These are phyloP conservation scores for Perithous albicinctus DNA, from an alignment of 2,888 invertebrate genomes.

Conservation along the genomic window DNA sequence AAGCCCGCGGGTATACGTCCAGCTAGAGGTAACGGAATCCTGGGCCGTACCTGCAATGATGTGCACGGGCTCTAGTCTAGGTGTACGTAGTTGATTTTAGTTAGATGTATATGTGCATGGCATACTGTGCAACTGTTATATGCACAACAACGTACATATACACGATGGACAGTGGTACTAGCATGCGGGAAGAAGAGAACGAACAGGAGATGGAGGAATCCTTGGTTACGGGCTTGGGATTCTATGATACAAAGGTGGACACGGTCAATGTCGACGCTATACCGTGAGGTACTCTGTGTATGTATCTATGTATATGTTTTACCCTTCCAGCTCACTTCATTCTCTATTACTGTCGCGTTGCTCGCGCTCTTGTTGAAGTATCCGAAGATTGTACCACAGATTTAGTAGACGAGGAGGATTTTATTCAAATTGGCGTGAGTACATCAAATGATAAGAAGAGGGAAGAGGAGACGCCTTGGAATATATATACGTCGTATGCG, in stretches of 20 bases:
- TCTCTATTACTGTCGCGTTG: conserved; percentile 59
- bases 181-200: conserved; percentile 52
- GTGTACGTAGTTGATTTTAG: conserved; percentile 25
- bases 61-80: conserved; percentile 49
- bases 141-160: conserved; percentile 52
- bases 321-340: conserved; percentile 49
- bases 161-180: conserved; percentile 47
- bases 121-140: conserved; percentile 13
- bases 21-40: conserved; percentile 80
- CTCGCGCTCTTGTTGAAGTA: conserved; percentile 46
- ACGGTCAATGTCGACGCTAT: conserved; percentile 67
- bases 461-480: conserved; percentile 27
- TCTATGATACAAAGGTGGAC: conserved; percentile 65
- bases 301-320: not conserved
- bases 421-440: conserved; percentile 59
- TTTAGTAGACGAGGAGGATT: conserved; percentile 51
- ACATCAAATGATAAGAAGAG: conserved; percentile 6
- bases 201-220: conserved; percentile 52
- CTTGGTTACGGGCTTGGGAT: conserved; percentile 64
- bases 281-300: conserved; percentile 32
- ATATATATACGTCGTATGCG: not conserved
- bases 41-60: conserved; percentile 73
- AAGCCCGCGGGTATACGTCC: conserved; percentile 81
- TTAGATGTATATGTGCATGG: conserved; percentile 39
- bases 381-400: conserved; percentile 58